phyloP scores from a whole-genome alignment of 2,888 invertebrate genomes.

The Pterostichus niger region DNA sequence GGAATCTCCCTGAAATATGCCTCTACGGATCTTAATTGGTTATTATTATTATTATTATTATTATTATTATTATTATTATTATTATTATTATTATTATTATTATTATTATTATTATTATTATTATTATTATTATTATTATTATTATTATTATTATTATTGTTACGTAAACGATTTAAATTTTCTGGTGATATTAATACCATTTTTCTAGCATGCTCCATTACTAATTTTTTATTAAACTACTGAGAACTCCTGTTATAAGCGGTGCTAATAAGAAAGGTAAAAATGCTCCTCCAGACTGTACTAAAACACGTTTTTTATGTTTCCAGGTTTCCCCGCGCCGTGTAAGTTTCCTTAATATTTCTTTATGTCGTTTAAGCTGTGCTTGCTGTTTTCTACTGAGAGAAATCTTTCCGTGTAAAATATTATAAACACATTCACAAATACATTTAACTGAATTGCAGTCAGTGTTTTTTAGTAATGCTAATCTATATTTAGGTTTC shows the following conservation, averaged over 20 bases:
- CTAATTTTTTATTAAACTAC: constrained; percentile 63
- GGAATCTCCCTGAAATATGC: too few relatives aligned
- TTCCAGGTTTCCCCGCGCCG: constrained; percentile 34
- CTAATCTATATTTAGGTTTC: constrained; percentile 45
- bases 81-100: too few relatives aligned
- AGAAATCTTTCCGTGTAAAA: constrained; percentile 58
- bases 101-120: too few relatives aligned
- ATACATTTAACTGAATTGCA: constrained; percentile 25
- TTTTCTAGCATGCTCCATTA: constrained; percentile 66
- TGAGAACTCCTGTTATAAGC: constrained; percentile 56
- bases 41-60: too few relatives aligned
- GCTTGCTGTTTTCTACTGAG: constrained; percentile 48
- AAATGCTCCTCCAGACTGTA: constrained; percentile 61
- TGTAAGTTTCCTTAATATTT: constrained; percentile 37
- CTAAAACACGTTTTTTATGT: constrained; percentile 48
- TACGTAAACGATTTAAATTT: constrained; percentile 25
- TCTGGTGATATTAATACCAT: constrained; percentile 64
- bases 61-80: too few relatives aligned
- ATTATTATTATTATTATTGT: neutral
- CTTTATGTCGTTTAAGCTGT: constrained; percentile 20
- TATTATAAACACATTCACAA: too few relatives aligned
- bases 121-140: too few relatives aligned
- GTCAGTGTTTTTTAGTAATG: constrained; percentile 49
- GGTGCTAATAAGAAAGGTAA: too few relatives aligned
- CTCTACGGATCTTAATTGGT: too few relatives aligned